Evolutionary conservation across 2,113 vertebrate species (phyloP).

Genomic region (Tonatia bakeri): DNA sequence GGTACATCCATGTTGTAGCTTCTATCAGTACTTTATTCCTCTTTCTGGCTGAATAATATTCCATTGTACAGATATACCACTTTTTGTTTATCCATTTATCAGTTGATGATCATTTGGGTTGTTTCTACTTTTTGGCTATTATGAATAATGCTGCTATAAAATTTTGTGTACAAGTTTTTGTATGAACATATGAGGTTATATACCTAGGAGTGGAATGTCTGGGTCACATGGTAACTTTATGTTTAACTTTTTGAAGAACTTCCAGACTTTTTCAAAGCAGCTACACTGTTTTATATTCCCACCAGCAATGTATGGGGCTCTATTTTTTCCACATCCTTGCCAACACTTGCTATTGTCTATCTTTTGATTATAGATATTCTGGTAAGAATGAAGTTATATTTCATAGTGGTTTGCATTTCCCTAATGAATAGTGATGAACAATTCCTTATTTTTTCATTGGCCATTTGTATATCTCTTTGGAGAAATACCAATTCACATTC

Average conservation of each 20-base stretch:
- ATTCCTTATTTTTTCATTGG: neutral
- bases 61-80: neutral
- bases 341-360: neutral
- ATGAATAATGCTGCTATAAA: conserved; percentile 8
- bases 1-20: neutral
- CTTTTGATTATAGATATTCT: neutral
- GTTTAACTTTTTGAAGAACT: conserved; percentile 1
- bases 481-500: neutral
- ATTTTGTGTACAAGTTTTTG: conserved; percentile 25
- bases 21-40: neutral
- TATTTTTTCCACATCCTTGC: neutral
- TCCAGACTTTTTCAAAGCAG: neutral
- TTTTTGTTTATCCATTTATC: neutral
- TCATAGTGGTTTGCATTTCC: neutral
- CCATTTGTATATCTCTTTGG: neutral
- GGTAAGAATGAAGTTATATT: neutral
- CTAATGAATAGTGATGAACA: neutral
- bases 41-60: conserved; percentile 16
- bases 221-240: conserved; percentile 1
- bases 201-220: neutral
- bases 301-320: neutral
- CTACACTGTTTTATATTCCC: conserved; percentile 7
- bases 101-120: neutral
- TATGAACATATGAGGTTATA: conserved; percentile 9
- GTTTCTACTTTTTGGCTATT: neutral